Base-by-base conservation (phyloP, 1,140 invertebrate species). In the Tetranychus cinnabarinus region DNA sequence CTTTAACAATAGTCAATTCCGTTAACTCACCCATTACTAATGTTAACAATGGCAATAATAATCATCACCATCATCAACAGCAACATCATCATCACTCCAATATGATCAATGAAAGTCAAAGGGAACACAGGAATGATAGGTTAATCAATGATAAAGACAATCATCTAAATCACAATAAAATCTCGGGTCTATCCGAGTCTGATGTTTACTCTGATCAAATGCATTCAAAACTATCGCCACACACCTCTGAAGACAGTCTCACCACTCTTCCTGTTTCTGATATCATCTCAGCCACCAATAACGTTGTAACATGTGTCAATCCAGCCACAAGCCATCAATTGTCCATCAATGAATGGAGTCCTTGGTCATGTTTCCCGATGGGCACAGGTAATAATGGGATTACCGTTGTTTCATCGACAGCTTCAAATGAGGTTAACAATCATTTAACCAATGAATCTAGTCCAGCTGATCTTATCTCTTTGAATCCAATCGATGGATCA, bases 291-390 rank as follows among this genome's bases (percentile, higher is more conserved):
- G 58, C 62, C 0, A 63, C 48, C 23, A 45, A 61, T 34, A 63
- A 63, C 42, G 62, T 63, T 47, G 62, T 63, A 1, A 63, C 62
- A 7, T 63, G 62, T 35, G 58, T 63, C 13, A 63, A 63, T 56
- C 59, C 61, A n/a, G 46, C 58, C 7, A 31, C 35, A 34, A 31
- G 15, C 13, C 23, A 34, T 36, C 39, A 42, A 42, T 42, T 42
- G 10, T 42, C 39, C 5, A 42, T 42, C 10, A 6, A 5, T 60
- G n/a, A 48, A 50, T 50, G 46, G 46, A 10, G 46, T 8, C 10
- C 46, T 23, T 60, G 45, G 34, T 35, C 59, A 34, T 13, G 15
- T 6, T 56, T 56, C 10, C 15, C 55, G 12, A 15, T n/a, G 13
- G 8, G 6, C 10, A 15, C 15, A 13, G 8, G 6, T 10, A 56